Evolutionary conservation across 2,888 invertebrate genomes (phyloP), one percentile per base, ranked within the genome.

Genomic region (Eubasilissa splendida): DNA sequence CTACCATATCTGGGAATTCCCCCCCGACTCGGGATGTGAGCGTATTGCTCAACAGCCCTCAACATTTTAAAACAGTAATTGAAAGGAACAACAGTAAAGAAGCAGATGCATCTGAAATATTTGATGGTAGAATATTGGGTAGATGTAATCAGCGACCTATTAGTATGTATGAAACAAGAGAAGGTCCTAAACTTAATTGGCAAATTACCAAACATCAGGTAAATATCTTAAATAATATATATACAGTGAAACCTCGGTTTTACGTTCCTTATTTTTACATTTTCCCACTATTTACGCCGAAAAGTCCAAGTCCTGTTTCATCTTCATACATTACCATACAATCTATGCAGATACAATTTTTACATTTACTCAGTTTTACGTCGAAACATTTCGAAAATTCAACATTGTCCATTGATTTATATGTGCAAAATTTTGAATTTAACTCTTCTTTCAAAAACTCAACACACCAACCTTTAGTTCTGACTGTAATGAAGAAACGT

Each of bases 101-200:
- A 82, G 86, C 89, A 85, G 89, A 90, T 83, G 88, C 87, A 83
- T 85, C 88, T 52, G 91, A 91, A 82, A 91, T 92, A 31, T 88
- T 90, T 54, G 85, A 90, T 85, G 86, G 89, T 76, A 90, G 90
- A 86, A 87, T 88, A 31, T 84, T 88, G 70, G 84, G 86, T 81
- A 89, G 89, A 85, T 85, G 86, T 80, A 88, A 89, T 82, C 95
- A 94, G 87, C 91, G 96, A 86, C 96, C 96, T 85, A 95, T 94
- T 85, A 96, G 96, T 89, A 96, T 96, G 96, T 96, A 94, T 88
- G 96, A 96, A 88, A 93, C 95, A 84, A 92, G 96, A 85, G 93
- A 96, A 89, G 94, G 94, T 82, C 90, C 91, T 84, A 90, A 89
- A 87, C 89, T 89, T 89, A 90, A 92, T 87, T 91, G 92, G 88